These are phyloP conservation scores for Laupala kohalensis DNA, from an alignment of 1,140 invertebrate species.

Conservation along the genomic window DNA sequence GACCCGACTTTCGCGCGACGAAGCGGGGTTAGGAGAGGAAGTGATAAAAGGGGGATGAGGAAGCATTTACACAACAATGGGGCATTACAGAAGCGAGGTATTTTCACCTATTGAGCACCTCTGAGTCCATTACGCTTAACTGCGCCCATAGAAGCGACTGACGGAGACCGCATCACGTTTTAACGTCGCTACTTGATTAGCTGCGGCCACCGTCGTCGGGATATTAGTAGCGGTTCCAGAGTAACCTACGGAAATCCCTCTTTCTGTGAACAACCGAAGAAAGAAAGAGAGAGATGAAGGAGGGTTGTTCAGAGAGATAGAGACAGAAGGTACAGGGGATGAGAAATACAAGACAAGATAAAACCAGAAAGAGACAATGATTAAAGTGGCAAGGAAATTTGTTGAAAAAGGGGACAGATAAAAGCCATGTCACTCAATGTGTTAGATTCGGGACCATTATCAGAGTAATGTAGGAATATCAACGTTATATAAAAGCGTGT, in stretches of 20 bases:
- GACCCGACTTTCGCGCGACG: neutral
- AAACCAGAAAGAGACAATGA: too few relatives aligned
- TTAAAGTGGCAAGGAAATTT: too few relatives aligned
- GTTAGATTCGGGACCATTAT: too few relatives aligned
- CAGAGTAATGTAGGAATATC: too few relatives aligned
- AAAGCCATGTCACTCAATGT: too few relatives aligned
- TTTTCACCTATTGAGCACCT: neutral
- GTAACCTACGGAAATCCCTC: neutral
- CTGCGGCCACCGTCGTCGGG: too few relatives aligned
- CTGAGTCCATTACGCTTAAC: neutral
- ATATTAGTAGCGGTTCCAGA: neutral
- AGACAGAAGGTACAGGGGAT: neutral
- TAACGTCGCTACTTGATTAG: neutral
- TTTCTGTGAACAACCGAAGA: neutral
- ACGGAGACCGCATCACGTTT: neutral
- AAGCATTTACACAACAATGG: neutral
- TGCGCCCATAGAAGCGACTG: neutral
- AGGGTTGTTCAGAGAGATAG: neutral
- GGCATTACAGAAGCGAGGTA: neutral
- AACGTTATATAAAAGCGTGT: too few relatives aligned
- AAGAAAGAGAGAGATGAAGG: neutral
- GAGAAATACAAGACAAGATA: too few relatives aligned
- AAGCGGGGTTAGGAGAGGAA: neutral
- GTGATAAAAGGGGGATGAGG: neutral
- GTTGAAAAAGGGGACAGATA: too few relatives aligned